Evolutionary conservation across 1,140 invertebrate genomes (phyloP), one percentile per base, ranked within the genome.

Genomic region (Nomia melanderi): DNA sequence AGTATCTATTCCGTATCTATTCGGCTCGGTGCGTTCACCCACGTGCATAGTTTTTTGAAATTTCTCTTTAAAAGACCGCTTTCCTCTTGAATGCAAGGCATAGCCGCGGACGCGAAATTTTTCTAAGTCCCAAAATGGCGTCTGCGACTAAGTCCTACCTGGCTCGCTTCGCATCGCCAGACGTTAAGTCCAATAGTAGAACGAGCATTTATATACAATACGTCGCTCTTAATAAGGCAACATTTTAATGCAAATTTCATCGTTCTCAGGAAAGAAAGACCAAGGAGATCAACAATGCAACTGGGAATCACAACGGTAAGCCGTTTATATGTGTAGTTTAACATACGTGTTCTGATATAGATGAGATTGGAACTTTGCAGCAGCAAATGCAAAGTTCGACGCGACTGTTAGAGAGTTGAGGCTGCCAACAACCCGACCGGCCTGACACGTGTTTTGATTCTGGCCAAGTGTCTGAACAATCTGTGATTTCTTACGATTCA

Each of bases 61-160:
- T 54, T 44, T 31, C 36, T 9, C 27, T 33, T 54, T 14, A 54
- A 83, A 82, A 81, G 11, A 33, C 50, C 72, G 72, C 79, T 90
- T 90, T 88, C 69, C 88, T 91, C 89, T 89, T 90, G 86, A 57
- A 70, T 80, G 73, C 70, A 66, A 33, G 54, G 69, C 66, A 77
- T 78, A 76, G 67, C 87, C 66, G 31, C 69, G 78, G 86, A 88
- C 84, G 91, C 93, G 92, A 95, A 95, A 95, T 93, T 96, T 95
- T 96, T 95, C 95, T 95, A 96, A 96, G 95, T 96, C 95, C 95
- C 94, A 96, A 96, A 95, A 96, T 96, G 95, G 95, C 95, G 95
- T 95, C 95, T 94, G 93, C 93, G 93, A 93, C 93, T 94, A 94
- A 95, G 94, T 95, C 93, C 94, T 91, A 84, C 86, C 87, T 90